Base-by-base conservation (phyloP, 2,797 vertebrate genomes). In the Columba guinea region DNA sequence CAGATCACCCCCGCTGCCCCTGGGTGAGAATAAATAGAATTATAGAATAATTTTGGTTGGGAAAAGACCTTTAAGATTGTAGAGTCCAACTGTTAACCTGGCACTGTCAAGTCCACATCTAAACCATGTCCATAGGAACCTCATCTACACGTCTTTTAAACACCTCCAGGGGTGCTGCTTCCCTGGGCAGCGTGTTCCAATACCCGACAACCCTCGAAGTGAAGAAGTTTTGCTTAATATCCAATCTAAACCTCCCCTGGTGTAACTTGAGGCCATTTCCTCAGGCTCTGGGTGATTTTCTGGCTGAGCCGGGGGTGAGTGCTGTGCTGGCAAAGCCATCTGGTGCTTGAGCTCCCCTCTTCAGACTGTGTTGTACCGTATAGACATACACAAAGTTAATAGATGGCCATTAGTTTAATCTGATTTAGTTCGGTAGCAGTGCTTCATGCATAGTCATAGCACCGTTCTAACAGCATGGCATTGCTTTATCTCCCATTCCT, bases 401-500 rank as follows among this genome's bases (percentile, higher is more conserved):
- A 53, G 60, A 39, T 59, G 58, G 39, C 62, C 34, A 18, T 86
- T 94, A 56, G 52, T 94, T 80, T 78, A 87, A 77, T 79, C 60
- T 49, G 88, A 32, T 81, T 75, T 35, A 51, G 34, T 82, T 90
- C 2, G 4, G 24, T 69, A 88, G 75, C 73, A 84, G 4, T 85
- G 44, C 58, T 70, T 78, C 56, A 13, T 46, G n/a, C 63, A 22
- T 59, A 90, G 58, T 46, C 74, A 18, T 9, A 94, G 67, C 70
- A 76, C 30, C 62, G 52, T 85, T 96, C 87, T 89, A 51, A 48
- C 81, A 94, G 60, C 53, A 39, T 41, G 46, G 30, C 7, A 3
- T 91, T 85, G 28, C 62, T 92, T 87, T 83, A 84, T 89, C 83
- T 89, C 9, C 51, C 71, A 41, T 62, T 92, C 32, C 39, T 91